Evolutionary conservation across 2,888 invertebrate species (phyloP), one percentile per base, ranked within the genome.

Genomic region (Junonia oenone): DNA sequence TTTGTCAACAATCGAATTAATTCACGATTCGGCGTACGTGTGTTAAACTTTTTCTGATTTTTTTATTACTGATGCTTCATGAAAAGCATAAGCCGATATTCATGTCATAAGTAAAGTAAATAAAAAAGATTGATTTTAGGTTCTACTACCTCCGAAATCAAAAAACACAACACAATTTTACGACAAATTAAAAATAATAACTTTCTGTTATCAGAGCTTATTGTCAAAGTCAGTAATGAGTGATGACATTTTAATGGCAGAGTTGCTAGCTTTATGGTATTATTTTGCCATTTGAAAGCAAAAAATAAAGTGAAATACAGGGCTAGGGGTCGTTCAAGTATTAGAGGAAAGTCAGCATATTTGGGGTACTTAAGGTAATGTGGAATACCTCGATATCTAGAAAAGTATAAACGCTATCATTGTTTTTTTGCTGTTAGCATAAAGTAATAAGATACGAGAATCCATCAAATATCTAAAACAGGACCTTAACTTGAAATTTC

Each of bases 1-100:
- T 37, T 45, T 47, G 46, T 48, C 45, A 50, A 50, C 33, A 45
- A 19, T 45, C 40, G 8, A 17, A 38, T 4, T 8, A 38, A 38
- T 15, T 19, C 11, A 38, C 9, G 3, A 38, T 3, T 38, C 17
- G 11, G n/a, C 4, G 15, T 11, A 38, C 38, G 19, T 38, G 3
- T 17, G 14, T 17, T 11, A 19, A 38, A 2, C 8, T 37, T 17
- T 9, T 37, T 9, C 9, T 37, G 15, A 17, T 37, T 37, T 17
- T 37, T 6, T 5, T 5, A 8, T 29, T 29, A 8, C 4, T 14
- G 9, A 15, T 37, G 4, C 17, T 17, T 11, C 9, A 15, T 14
- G 1, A 9, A 15, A 15, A 4, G 29, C 8, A 29, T 2, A 29
- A 29, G 29, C 29, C 29, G 8, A 29, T 6, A 2, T 29, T 9